Conservation (phyloP, 2,888 invertebrate species). For the Pinctada fucata region DNA sequence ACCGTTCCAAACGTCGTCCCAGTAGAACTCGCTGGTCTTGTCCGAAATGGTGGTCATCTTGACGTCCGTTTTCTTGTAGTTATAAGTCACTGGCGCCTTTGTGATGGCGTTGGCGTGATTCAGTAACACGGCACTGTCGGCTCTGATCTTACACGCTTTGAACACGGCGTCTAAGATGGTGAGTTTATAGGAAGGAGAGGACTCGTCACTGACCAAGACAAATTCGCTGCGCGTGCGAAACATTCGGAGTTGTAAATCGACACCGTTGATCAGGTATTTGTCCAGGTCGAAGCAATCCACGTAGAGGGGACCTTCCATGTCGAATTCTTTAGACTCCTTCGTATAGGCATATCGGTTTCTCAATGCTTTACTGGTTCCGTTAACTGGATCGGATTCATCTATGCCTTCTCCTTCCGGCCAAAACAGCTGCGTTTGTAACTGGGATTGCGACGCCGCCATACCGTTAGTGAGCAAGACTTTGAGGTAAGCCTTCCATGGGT, state of each 20-base stretch:
- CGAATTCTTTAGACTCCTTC: conserved; percentile 13
- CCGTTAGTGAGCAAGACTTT: too few species aligned
- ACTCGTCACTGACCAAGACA: conserved; percentile 19
- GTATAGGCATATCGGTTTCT: too few species aligned
- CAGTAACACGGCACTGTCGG: conserved; percentile 4
- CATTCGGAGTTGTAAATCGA: too few species aligned
- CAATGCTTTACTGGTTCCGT: too few species aligned
- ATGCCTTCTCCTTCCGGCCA: conserved; percentile 18
- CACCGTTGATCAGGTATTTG: too few species aligned
- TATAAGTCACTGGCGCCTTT: conserved; percentile 19
- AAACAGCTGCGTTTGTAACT: too few species aligned
- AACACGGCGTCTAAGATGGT: conserved; percentile 27
- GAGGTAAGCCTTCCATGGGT: too few species aligned
- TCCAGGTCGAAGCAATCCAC: too few species aligned
- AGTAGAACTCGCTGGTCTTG: too few species aligned
- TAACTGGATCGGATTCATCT: not conserved
- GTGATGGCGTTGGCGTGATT: conserved; percentile 20
- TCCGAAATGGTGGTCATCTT: too few species aligned
- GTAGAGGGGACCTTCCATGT: conserved; percentile 15
- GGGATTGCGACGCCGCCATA: too few species aligned
- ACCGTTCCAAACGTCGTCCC: conserved; percentile 25
- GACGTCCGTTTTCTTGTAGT: not conserved
- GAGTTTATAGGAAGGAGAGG: conserved; percentile 22
- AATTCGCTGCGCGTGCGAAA: not conserved
- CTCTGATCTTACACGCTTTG: too few species aligned